Percentiles rank a stretch among this genome's conserved stretches.
Evolutionary conservation across 2,797 vertebrate species (phyloP).

Genomic region (Ptychadena robeensis): DNA sequence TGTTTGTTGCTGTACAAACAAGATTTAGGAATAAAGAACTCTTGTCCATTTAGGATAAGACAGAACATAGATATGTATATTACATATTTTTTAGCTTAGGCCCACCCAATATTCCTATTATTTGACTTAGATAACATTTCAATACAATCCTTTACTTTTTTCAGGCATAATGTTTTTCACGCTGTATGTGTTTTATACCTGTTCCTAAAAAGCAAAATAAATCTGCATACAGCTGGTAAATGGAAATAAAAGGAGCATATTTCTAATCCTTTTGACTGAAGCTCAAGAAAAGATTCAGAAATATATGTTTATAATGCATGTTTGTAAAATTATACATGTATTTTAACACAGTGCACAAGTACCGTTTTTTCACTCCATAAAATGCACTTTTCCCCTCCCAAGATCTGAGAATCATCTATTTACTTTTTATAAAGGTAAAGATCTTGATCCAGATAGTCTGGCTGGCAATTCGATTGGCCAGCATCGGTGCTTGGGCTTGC

Average conservation of each 20-base stretch:
- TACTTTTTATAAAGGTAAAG: too few species aligned
- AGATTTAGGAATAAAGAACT: background rate
- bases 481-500: too few species aligned
- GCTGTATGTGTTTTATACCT: background rate
- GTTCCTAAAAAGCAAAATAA: background rate
- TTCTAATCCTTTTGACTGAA: background rate
- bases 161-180: background rate
- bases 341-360: background rate
- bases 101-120: too few species aligned
- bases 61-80: too few species aligned
- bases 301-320: background rate
- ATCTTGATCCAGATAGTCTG: too few species aligned
- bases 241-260: background rate
- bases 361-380: too few species aligned
- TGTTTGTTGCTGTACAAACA: constrained; percentile 12
- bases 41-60: background rate
- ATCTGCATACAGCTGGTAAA: background rate
- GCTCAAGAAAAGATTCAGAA: background rate
- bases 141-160: background rate
- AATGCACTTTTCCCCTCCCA: too few species aligned
- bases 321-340: background rate
- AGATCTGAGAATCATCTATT: too few species aligned
- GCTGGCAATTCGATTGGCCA: too few species aligned
- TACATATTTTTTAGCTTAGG: too few species aligned
- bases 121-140: too few species aligned